Percentiles rank a stretch among this genome's conserved stretches.
Evolutionary conservation across 2,888 invertebrate genomes (phyloP).

Genomic region (Pocota personata): DNA sequence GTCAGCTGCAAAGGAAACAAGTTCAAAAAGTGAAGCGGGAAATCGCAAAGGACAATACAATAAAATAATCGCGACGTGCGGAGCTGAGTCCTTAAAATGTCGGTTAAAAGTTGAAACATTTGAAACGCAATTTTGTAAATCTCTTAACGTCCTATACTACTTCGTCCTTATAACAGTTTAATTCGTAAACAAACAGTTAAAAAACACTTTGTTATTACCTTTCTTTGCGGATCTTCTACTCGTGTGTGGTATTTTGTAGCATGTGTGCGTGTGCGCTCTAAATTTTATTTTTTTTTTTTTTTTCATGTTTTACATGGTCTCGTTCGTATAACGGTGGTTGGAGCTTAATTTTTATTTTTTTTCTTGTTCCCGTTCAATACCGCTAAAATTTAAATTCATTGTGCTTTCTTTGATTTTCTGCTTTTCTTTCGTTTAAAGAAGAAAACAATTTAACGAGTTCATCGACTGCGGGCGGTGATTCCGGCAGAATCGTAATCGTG

Average conservation of each 20-base stretch:
- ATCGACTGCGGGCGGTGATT: slow-evolving; percentile 57
- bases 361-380: slow-evolving; percentile 8
- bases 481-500: slow-evolving; percentile 31
- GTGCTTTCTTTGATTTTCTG: slow-evolving; percentile 39
- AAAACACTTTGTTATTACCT: slow-evolving; percentile 29
- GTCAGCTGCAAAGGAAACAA: slow-evolving; percentile 24
- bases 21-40: slow-evolving; percentile 24
- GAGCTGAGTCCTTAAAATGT: not conserved
- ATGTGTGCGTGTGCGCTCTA: slow-evolving; percentile 49
- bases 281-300: slow-evolving; percentile 25
- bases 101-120: not conserved
- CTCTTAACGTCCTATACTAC: not conserved
- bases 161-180: slow-evolving; percentile 27
- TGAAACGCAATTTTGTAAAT: not conserved
- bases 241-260: not conserved
- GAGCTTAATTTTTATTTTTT: slow-evolving; percentile 25
- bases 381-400: slow-evolving; percentile 60
- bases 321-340: slow-evolving; percentile 45
- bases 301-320: slow-evolving; percentile 25
- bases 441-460: slow-evolving; percentile 60
- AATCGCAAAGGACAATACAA: slow-evolving; percentile 24
- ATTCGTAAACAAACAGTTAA: slow-evolving; percentile 68
- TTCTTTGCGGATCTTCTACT: slow-evolving; percentile 1
- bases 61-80: not conserved
- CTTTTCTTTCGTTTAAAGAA: slow-evolving; percentile 7